Conservation (phyloP, 2,113 vertebrate genomes). For the rat (Rattus norvegicus) region GRCr8 NC_086023.1:170493001-170493500, state of each 20-base stretch:
- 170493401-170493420: not conserved
- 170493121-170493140: not conserved
- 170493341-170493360: not conserved
- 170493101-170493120: not conserved
- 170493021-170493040: no score
- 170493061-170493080: not conserved
- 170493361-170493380: not conserved
- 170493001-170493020: not conserved
- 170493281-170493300: not conserved
- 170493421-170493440: not conserved
- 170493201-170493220: not conserved
- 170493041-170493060: rapidly evolving
- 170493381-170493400: not conserved
- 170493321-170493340: not conserved
- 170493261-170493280: not conserved
- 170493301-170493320: not conserved
- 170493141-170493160: no score
- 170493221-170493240: not conserved
- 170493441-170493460: slow-evolving; percentile 2
- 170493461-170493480: slow-evolving; percentile 64
- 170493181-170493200: no score
- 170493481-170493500: not conserved
- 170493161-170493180: not conserved
- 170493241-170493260: not conserved
- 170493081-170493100: no score